A percentile compares a stretch with the other conserved stretches of the same genome.
phyloP scores from a whole-genome alignment of 2,797 vertebrate genomes.

The Setipinna tenuifilis region DNA sequence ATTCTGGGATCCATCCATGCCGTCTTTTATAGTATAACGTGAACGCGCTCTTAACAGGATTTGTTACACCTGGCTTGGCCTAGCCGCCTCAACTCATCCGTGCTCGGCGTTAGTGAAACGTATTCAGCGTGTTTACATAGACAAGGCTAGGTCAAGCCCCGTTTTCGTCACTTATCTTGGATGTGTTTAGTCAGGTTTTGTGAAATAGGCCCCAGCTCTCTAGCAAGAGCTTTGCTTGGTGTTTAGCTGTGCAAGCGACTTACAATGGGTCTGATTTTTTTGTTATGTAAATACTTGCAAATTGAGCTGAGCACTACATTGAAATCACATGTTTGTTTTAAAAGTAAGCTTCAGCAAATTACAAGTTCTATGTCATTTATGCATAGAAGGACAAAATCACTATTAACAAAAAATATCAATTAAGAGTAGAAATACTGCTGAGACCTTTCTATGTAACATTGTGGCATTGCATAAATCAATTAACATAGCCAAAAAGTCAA shows the following conservation, averaged over 20 bases:
- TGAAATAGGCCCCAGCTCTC: no score
- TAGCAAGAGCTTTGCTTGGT: neutral
- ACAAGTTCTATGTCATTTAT: neutral
- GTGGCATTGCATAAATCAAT: neutral
- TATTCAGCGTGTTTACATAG: no score
- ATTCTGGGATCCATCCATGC: no score
- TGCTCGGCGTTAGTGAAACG: no score
- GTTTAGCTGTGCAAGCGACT: neutral
- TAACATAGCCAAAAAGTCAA: neutral
- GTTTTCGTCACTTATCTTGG: no score
- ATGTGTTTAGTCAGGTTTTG: no score
- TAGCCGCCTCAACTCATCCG: no score
- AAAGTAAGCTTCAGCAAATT: neutral
- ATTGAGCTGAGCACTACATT: neutral
- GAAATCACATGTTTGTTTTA: neutral
- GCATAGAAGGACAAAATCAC: neutral
- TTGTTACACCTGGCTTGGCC: no score
- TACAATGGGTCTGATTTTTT: neutral
- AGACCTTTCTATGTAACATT: slow-evolving; percentile 1
- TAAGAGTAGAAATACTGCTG: neutral
- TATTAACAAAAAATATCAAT: neutral
- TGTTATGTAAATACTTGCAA: neutral
- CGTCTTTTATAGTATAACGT: no score
- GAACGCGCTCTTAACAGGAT: no score
- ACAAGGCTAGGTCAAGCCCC: no score